Evolutionary conservation across 2,797 vertebrate species (phyloP), one percentile per base, ranked within the genome.

Genomic region (Holocentrus rufus): DNA sequence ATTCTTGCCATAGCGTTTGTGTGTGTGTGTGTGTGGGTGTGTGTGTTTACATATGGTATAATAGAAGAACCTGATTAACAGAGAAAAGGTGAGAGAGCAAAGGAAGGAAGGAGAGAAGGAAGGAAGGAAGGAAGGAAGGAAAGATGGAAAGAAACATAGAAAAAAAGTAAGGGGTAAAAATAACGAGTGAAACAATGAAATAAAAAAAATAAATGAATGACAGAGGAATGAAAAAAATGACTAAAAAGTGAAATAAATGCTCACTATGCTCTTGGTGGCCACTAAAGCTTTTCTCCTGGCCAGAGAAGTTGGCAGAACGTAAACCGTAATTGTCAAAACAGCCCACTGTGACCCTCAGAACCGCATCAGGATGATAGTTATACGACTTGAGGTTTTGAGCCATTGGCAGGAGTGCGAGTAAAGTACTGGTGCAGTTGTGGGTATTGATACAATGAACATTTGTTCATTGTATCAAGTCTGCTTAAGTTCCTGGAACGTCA

Each of bases 1-100:
- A 74, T 72, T 81, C 68, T 65, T 70, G 84, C 76, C 80, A 72
- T 81, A 67, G 69, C 74, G 70, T 50, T 71, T 52, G 42, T 73
- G 46, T 65, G 49, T 49, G 52, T 71, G 66, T 55, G 61, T 27
- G 58, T 57, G 34, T 72, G 61, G 76, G 8, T 72, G 62, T 79
- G 65, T 76, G 11, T 70, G 62, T 23, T 53, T 52, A 31, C 54
- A 47, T 64, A 55, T 63, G 69, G 69, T 36, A 55, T 72, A 1
- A 11, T 60, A 36, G 56, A 56, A 62, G 67, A 70, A 1, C 74
- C 25, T 74, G 65, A 55, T 31, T 53, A 49, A 65, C 66, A 22
- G 52, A 64, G 31, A 44, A 59, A 76, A 52, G n/a, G 54, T 22
- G 58, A 80, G 27, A 30, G 23, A 64, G 11, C 60, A 47, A 67